Percentiles rank a stretch among this genome's conserved stretches.
Conservation (phyloP, 2,113 vertebrate species). For the Gallinago jamesoni region DNA sequence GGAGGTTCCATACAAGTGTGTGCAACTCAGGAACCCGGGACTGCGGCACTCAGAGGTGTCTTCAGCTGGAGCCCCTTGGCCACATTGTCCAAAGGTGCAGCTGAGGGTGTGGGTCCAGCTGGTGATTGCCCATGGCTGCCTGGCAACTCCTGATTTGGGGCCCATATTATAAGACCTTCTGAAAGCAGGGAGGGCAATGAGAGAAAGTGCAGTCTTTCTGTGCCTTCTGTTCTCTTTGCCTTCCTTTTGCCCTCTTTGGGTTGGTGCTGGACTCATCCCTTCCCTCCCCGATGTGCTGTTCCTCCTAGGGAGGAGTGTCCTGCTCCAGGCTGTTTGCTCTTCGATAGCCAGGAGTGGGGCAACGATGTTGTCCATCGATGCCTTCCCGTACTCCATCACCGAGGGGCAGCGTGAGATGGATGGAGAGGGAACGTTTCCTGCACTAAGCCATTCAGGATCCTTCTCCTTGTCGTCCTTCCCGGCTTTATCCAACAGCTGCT, state of each 20-base stretch:
- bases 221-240: not conserved
- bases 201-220: not conserved
- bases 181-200: not conserved
- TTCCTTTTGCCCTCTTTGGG: not conserved
- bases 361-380: accelerated
- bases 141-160: not conserved
- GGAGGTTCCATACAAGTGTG: too few relatives aligned
- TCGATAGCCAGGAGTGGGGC: not conserved
- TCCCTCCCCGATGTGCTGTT: accelerated
- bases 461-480: not conserved
- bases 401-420: not conserved
- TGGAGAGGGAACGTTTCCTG: accelerated
- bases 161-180: not conserved
- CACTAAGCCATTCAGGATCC: not conserved
- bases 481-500: accelerated
- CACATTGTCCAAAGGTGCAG: accelerated
- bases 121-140: accelerated
- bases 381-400: not conserved
- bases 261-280: accelerated
- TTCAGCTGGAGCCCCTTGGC: not conserved
- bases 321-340: not conserved
- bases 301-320: not conserved
- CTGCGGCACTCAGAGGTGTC: accelerated
- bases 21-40: not conserved
- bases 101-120: not conserved